These are phyloP conservation scores for Acanthisitta chloris DNA, from an alignment of 2,113 vertebrate genomes.

Conservation along the genomic window DNA sequence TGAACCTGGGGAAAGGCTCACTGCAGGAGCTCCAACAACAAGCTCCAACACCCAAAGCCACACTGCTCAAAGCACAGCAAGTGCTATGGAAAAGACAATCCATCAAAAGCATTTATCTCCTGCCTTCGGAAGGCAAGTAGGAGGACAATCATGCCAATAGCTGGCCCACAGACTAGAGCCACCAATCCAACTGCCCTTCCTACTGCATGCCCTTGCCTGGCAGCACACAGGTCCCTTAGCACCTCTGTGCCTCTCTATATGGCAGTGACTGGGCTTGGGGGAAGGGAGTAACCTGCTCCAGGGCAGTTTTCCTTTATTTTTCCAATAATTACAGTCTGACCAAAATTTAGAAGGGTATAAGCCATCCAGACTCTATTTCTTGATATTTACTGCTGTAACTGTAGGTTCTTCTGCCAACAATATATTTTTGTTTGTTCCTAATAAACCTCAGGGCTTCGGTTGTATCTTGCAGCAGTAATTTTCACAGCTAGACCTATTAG, in stretches of 20 bases:
- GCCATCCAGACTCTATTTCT: background rate
- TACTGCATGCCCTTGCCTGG: background rate
- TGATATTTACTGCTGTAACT: background rate
- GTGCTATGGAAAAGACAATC: background rate
- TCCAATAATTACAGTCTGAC: background rate
- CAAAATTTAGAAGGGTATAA: background rate
- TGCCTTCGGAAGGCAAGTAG: background rate
- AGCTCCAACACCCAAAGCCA: background rate
- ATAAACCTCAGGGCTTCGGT: background rate
- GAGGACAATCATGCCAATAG: background rate
- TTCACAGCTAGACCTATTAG: background rate
- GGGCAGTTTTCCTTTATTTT: background rate
- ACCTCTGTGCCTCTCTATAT: background rate
- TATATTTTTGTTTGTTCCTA: background rate
- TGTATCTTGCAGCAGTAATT: background rate
- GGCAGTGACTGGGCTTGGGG: background rate
- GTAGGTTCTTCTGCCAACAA: background rate
- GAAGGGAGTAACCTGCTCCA: background rate
- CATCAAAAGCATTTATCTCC: background rate
- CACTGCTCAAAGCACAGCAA: background rate
- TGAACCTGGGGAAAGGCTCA: background rate
- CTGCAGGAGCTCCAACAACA: background rate
- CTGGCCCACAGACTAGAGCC: background rate
- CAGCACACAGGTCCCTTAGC: background rate
- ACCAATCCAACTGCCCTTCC: rapidly evolving